Conservation (phyloP, 2,113 vertebrate species). For the Atherinomorus stipes region DNA sequence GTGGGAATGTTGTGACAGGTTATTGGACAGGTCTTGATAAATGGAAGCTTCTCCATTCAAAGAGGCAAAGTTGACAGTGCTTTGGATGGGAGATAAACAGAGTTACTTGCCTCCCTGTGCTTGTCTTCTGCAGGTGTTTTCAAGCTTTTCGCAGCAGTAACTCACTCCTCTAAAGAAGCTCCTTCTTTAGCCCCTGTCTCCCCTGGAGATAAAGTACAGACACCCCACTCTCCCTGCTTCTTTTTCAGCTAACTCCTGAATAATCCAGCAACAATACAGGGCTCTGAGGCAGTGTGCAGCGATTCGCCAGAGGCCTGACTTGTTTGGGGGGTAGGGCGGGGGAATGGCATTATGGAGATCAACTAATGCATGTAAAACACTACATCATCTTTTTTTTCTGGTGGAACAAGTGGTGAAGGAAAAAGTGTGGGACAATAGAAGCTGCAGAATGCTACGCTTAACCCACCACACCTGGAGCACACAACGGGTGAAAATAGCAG, state of each 20-base stretch:
- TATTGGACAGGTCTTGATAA: conserved; percentile 19
- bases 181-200: conserved; percentile 65
- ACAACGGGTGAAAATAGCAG: conserved; percentile 74
- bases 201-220: conserved; percentile 87
- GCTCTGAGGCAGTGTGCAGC: conserved; percentile 88
- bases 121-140: conserved; percentile 76
- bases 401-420: conserved; percentile 84
- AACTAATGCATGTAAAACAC: conserved; percentile 86
- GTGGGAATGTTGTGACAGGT: conserved; percentile 35
- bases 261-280: conserved; percentile 90
- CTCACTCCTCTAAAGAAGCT: conserved; percentile 75
- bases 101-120: conserved; percentile 33
- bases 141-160: conserved; percentile 57
- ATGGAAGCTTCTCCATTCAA: conserved; percentile 59
- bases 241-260: conserved; percentile 85
- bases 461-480: conserved; percentile 90
- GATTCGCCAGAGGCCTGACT: conserved; percentile 82
- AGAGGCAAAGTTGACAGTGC: conserved; percentile 61
- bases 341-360: conserved; percentile 88
- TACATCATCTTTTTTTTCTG: conserved; percentile 82
- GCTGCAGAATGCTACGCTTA: conserved; percentile 75
- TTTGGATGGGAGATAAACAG: conserved; percentile 7
- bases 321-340: conserved; percentile 70
- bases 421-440: conserved; percentile 84
- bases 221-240: conserved; percentile 64